Base-by-base conservation (phyloP, 2,797 vertebrate species). In the Simalia tracyae region DNA sequence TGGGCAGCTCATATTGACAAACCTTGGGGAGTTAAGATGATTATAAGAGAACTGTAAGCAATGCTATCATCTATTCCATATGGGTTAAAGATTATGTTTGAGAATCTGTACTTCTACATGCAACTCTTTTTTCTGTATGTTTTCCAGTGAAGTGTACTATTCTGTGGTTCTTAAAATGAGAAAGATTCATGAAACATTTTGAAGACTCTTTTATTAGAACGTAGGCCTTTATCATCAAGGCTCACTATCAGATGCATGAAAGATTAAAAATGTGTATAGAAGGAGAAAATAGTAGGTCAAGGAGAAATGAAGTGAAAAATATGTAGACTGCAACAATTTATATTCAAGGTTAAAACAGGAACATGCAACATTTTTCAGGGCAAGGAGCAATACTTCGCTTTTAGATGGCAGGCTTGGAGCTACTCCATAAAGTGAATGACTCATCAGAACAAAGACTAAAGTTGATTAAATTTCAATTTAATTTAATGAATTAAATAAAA, bases 1-100 rank as follows among this genome's bases (percentile, higher is more conserved):
- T 89, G 36, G 64, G 66, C 22, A 91, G 54, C 3, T 93, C 87
- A 90, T 93, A 59, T 86, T 92, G 91, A 93, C 91, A 56, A 81
- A 17, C 12, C 22, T 31, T 4, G 46, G 28, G 91, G 93, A 84
- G 89, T 91, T 59, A 88, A 90, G 89, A 19, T 85, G 1, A 68
- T 90, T 24, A 36, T 54, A 85, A 1, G n/a, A 46, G 86, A 94
- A 28, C 1, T 86, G 28, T 31, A 31, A 92, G 86, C 17, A 93
- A 56, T 81, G 0, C 0, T 93, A 42, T 81, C n/a, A 93, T 26
- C 28, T 72, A 85, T 57, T 91, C n/a, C 24, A 0, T 12, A 68
- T 42, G 6, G 84, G 63, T 68, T 63, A 87, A 87, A 93, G 92
- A 4, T 91, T 42, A 93, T 81, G 87, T 50, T 11, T 84, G 22